Conservation (phyloP, 2,113 vertebrate genomes). For the Sturnira hondurensis region DNA sequence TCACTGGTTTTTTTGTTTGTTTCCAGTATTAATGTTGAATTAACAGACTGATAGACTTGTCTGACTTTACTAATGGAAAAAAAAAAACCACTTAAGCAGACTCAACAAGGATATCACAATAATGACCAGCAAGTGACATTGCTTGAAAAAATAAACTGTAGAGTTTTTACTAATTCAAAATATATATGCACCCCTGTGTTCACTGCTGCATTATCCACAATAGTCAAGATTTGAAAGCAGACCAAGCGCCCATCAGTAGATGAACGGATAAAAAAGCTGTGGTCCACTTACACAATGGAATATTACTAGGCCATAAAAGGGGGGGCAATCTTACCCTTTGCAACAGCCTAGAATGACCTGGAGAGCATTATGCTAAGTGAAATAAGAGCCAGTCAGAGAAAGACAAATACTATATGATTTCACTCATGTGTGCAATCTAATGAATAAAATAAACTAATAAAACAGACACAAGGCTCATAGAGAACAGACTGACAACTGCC, state of each 20-base stretch:
- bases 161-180: background rate
- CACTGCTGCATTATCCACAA: background rate
- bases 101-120: background rate
- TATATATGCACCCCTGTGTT: background rate
- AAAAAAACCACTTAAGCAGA: background rate
- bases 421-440: background rate
- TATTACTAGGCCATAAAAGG: background rate
- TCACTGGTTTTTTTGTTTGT: slow-evolving; percentile 10
- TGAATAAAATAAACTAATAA: background rate
- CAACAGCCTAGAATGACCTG: background rate
- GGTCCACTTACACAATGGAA: background rate
- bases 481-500: background rate
- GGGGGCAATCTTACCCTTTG: background rate
- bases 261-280: background rate
- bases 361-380: background rate
- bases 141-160: slow-evolving; percentile 21
- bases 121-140: background rate
- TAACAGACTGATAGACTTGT: background rate
- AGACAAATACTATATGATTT: background rate
- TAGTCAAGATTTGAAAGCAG: background rate
- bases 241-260: background rate
- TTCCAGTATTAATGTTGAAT: slow-evolving; percentile 4
- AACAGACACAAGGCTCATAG: background rate
- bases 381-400: background rate
- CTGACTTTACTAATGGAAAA: background rate